Evolutionary conservation across 2,113 vertebrate species (phyloP).

Genomic region (Elanus axillaris): DNA sequence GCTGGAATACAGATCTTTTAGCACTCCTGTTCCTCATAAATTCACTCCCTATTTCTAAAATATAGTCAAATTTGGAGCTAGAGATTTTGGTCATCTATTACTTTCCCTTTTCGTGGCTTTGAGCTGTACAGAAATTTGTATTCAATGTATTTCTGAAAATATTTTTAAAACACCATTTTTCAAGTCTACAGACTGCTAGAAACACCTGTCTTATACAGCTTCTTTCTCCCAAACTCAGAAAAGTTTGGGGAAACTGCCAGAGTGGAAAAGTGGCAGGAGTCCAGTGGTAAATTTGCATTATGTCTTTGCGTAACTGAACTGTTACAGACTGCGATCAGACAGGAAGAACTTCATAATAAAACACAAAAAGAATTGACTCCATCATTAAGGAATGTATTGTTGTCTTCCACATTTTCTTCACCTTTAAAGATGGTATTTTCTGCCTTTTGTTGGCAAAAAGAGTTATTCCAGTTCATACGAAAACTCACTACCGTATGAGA

Average conservation of each 20-base stretch:
- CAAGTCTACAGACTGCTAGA: neutral
- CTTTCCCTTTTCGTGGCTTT: neutral
- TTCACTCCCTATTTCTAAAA: neutral
- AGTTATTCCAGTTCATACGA: neutral
- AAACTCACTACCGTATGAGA: neutral
- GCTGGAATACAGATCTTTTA: neutral
- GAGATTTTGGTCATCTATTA: neutral
- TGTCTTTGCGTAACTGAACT: neutral
- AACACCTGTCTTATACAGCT: conserved; percentile 15
- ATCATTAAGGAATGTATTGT: neutral
- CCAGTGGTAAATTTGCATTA: neutral
- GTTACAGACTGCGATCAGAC: neutral
- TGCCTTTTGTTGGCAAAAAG: neutral
- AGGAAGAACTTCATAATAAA: conserved; percentile 26
- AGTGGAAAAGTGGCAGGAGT: conserved; percentile 45
- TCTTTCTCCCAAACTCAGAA: neutral
- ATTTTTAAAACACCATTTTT: neutral
- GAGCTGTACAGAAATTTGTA: neutral
- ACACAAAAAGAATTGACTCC: neutral
- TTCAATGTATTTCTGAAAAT: neutral
- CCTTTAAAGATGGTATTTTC: neutral
- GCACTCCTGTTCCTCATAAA: neutral
- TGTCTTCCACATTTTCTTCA: neutral
- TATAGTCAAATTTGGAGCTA: neutral
- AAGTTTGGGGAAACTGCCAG: too few relatives aligned